Evolutionary conservation across 2,113 vertebrate genomes (phyloP).

Genomic region (Oncorhynchus nerka): DNA sequence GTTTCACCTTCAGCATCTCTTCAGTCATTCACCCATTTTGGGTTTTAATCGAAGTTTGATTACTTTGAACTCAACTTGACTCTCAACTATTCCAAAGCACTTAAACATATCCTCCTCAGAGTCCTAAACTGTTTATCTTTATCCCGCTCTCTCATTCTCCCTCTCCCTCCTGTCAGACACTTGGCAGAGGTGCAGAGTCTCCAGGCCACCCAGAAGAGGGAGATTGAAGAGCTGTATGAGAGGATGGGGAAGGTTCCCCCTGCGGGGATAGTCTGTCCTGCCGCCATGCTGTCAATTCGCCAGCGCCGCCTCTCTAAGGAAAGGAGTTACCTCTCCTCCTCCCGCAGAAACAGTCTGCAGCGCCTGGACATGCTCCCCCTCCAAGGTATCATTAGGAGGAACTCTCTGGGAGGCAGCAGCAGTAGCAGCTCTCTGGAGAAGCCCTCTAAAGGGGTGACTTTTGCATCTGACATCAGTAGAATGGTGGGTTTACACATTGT

Average conservation of each 20-base stretch:
- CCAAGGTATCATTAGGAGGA: constrained; percentile 91
- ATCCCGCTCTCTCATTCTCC: neutral
- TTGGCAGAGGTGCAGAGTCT: constrained; percentile 86
- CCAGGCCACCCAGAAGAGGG: constrained; percentile 89
- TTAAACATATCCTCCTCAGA: too few relatives aligned
- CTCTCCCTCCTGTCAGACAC: constrained; percentile 72
- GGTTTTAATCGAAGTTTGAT: neutral
- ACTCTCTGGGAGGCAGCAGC: constrained; percentile 82
- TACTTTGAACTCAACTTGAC: neutral
- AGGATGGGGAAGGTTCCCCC: constrained; percentile 91
- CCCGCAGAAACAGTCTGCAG: constrained; percentile 92
- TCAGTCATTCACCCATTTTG: too few relatives aligned
- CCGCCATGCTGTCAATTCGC: constrained; percentile 87
- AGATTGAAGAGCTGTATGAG: constrained; percentile 91
- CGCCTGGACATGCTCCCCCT: constrained; percentile 81
- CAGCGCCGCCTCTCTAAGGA: constrained; percentile 93
- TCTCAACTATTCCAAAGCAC: too few relatives aligned
- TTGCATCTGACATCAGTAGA: constrained; percentile 81
- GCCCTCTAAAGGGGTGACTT: constrained; percentile 85
- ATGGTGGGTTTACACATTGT: constrained; percentile 74
- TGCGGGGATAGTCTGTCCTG: constrained; percentile 87
- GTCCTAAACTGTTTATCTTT: neutral
- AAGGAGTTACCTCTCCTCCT: constrained; percentile 78
- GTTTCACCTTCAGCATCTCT: neutral
- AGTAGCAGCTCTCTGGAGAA: constrained; percentile 86